Evolutionary conservation across 2,113 vertebrate species (phyloP).

Genomic region (Eptesicus fuscus): DNA sequence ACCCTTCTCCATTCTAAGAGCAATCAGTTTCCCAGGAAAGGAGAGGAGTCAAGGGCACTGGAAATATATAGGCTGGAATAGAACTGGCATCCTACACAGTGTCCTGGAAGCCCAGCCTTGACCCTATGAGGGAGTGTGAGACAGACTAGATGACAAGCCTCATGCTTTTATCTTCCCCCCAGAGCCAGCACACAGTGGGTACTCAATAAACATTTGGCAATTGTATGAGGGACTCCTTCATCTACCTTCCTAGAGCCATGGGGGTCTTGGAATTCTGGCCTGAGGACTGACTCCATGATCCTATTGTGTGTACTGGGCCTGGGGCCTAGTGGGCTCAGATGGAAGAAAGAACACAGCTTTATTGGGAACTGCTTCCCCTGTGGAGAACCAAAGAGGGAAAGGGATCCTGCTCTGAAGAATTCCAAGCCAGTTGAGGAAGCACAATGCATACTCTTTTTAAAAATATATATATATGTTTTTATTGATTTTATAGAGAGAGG

Average conservation of each 20-base stretch:
- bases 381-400: not conserved
- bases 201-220: not conserved
- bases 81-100: not conserved
- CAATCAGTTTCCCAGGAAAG: not conserved
- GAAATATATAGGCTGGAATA: not conserved
- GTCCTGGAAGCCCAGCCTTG: not conserved
- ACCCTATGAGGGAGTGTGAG: not conserved
- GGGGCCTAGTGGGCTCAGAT: not conserved
- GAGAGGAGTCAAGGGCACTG: not conserved
- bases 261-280: not conserved
- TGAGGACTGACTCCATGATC: not conserved
- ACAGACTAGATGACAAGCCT: not conserved
- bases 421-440: not conserved
- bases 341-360: not conserved
- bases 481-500: too few relatives aligned
- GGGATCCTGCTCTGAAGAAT: not conserved
- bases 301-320: not conserved
- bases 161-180: not conserved
- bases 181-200: not conserved
- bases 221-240: not conserved
- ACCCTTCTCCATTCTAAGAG: not conserved
- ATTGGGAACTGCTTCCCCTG: not conserved
- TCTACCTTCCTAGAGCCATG: not conserved
- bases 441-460: not conserved
- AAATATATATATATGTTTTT: too few relatives aligned